These are phyloP conservation scores for Fratercula arctica DNA, from an alignment of 2,797 vertebrate genomes.

Conservation along the genomic window DNA sequence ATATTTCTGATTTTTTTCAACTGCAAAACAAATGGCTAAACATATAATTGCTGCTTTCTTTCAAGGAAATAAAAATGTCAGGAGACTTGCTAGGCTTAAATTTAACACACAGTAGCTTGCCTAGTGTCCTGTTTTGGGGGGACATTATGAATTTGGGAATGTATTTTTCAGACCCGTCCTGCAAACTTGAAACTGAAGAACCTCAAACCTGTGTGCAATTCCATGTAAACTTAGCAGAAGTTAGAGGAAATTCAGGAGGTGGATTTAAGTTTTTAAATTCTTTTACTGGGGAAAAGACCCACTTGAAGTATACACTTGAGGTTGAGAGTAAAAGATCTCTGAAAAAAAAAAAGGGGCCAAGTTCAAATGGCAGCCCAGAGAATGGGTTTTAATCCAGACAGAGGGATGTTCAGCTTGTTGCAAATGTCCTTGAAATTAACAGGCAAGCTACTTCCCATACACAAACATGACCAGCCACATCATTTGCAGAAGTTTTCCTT, in stretches of 20 bases:
- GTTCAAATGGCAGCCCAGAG: neutral
- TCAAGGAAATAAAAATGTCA: conserved; percentile 20
- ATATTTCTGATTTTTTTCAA: conserved; percentile 7
- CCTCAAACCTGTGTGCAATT: neutral
- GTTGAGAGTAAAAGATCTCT: neutral
- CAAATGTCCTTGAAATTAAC: neutral
- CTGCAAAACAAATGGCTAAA: conserved; percentile 38
- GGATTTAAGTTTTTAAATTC: neutral
- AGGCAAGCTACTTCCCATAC: neutral
- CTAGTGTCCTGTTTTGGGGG: neutral
- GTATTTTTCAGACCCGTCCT: neutral
- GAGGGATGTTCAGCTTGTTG: neutral
- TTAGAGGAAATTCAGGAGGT: neutral
- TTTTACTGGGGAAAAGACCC: neutral
- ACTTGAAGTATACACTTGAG: neutral
- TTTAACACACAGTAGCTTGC: neutral
- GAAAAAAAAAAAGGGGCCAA: neutral
- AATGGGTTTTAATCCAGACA: neutral
- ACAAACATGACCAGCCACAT: neutral
- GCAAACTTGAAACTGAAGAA: neutral
- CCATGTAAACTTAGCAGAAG: neutral
- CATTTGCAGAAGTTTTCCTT: neutral
- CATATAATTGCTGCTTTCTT: conserved; percentile 11
- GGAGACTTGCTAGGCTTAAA: neutral
- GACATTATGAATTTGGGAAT: neutral